Evolutionary conservation across 2,797 vertebrate genomes (phyloP).

Genomic region (Hippoglossus hippoglossus): DNA sequence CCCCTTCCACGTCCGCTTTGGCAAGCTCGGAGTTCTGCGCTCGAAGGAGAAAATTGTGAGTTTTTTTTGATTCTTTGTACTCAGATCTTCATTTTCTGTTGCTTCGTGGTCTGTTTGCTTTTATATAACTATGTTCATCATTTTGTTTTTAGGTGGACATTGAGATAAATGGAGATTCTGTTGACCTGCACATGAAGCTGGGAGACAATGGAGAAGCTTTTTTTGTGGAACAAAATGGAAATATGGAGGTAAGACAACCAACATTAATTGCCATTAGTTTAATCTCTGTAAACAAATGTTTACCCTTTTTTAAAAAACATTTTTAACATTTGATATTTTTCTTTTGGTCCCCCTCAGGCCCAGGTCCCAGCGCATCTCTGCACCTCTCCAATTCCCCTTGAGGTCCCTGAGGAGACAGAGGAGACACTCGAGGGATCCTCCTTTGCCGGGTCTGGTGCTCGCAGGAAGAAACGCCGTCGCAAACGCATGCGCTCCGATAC

Average conservation of each 20-base stretch:
- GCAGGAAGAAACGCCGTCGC: constrained; percentile 82
- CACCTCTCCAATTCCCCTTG: constrained; percentile 87
- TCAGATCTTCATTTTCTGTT: background rate
- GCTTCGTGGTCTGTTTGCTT: background rate
- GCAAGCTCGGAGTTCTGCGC: constrained; percentile 94
- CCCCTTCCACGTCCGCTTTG: constrained; percentile 95
- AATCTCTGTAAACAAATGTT: background rate
- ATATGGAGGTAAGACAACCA: constrained; percentile 70
- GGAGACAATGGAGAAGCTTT: constrained; percentile 97
- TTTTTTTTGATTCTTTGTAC: background rate
- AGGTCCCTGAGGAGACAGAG: constrained; percentile 56
- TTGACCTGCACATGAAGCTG: constrained; percentile 95
- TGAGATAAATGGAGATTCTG: constrained; percentile 93
- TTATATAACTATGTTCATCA: background rate
- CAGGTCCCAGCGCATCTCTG: constrained; percentile 85
- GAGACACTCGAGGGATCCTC: constrained; percentile 34
- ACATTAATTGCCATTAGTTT: no score
- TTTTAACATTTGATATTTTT: background rate
- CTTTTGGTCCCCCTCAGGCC: constrained; percentile 49
- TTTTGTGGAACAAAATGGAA: constrained; percentile 91
- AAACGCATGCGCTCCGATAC: constrained; percentile 83
- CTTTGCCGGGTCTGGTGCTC: constrained; percentile 17
- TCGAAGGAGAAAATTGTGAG: constrained; percentile 96
- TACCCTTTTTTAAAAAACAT: no score
- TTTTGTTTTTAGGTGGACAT: constrained; percentile 90